Base-by-base conservation (phyloP, 1,140 invertebrate genomes). In the Rhysida immarginata region DNA sequence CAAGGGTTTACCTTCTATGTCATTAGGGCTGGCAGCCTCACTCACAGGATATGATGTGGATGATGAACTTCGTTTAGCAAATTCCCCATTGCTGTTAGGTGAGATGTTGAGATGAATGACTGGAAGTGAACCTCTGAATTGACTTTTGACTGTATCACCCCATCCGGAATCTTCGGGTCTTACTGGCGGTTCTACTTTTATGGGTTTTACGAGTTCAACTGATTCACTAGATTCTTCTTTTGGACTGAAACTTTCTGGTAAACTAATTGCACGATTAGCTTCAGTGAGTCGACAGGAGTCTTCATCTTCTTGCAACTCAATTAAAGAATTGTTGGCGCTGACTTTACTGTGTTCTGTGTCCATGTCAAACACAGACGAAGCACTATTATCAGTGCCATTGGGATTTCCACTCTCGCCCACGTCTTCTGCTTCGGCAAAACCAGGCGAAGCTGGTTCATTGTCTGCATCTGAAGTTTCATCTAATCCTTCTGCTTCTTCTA, bases 51-150 rank as follows among this genome's bases (percentile, higher is more conserved):
- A 41, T 41, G 35, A 41, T n/a, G 35, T 41, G 11, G 35, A 41
- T 41, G 35, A 41, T 11, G 35, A 41, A n/a, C 35, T 41, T n/a
- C n/a, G n/a, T n/a, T n/a, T n/a, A n/a, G n/a, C n/a, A n/a, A n/a
- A n/a, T n/a, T n/a, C n/a, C n/a, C n/a, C n/a, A n/a, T n/a, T n/a
- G n/a, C n/a, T n/a, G n/a, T n/a, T 23, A 20, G 44, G 44, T 20
- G 44, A 11, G 16, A 51, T 25, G 26, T 27, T 51, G 11, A 51
- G 8, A 20, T 51, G 49, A 20, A 51, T 25, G 16, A 24, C 49
- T 24, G 49, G 49, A 27, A 51, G 49, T 2, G 49, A 51, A 20
- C 49, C 49, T 2, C 24, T 21, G 21, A 51, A 51, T 25, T 51
- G 13, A 8, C 49, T 25, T 21, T 20, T 26, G 3, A 46, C 29